Evolutionary conservation across 2,113 vertebrate genomes (phyloP), one percentile per base, ranked within the genome.

Genomic region (Pollachius pollachius): DNA sequence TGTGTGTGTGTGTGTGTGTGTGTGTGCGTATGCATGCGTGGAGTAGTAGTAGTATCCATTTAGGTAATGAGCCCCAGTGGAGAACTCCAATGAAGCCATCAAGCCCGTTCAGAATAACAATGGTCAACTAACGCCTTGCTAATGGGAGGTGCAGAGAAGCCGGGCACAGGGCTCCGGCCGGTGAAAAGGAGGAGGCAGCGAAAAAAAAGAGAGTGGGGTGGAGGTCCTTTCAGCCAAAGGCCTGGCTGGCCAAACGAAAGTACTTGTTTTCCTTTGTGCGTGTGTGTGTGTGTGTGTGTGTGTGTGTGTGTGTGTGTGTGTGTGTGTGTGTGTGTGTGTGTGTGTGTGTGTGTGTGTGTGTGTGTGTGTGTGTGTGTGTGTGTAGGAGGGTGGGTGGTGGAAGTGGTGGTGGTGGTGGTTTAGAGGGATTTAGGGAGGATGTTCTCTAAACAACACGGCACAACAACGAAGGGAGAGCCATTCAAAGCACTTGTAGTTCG

Each of bases 71-170:
- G 91, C 82, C 80, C 87, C 89, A 83, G 85, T 85, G 88, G 88
- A 86, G 90, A 90, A 89, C 90, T 90, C 90, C 91, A 92, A 92
- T 91, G 90, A 91, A 92, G 91, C 90, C 91, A 93, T 93, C 91
- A 92, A 86, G 91, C 81, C 90, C 81, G 83, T 73, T 90, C 89
- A 87, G 90, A 92, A 91, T 92, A 88, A 93, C 92, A 93, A 93
- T 92, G 87, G 88, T 81, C 87, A 87, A 88, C 91, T 91, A 93
- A 93, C 90, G 88, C 91, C 90, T 92, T 89, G 79, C 86, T 91
- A 93, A 93, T 90, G 92, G 90, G 92, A 92, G 90, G 88, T 90
- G 84, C 77, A 80, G 83, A 74, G 78, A 84, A 86, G 87, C 75
- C 78, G 79, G 83, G 86, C 82, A 83, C 77, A 76, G 77, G 81